These are phyloP conservation scores for Eospalax fontanierii DNA, from an alignment of 2,797 vertebrate genomes.

Conservation along the genomic window DNA sequence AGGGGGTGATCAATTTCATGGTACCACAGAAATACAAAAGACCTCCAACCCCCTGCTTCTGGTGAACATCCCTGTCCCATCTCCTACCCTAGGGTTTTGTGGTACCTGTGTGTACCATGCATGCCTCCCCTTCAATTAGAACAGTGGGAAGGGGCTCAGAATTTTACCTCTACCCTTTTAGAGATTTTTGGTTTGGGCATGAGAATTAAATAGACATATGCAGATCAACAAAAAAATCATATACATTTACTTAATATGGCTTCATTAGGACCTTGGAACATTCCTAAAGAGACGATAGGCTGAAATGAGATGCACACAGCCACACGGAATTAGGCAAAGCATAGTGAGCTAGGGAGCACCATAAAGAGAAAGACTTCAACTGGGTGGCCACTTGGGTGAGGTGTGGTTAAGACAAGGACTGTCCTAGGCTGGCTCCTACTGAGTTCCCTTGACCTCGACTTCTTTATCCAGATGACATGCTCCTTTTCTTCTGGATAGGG, in stretches of 20 bases:
- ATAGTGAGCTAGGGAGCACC: too few relatives aligned
- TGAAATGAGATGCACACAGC: background rate
- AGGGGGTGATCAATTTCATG: background rate
- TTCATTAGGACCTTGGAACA: background rate
- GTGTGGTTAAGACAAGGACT: background rate
- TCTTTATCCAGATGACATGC: background rate
- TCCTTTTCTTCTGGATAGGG: background rate
- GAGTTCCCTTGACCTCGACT: too few relatives aligned
- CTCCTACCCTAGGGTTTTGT: background rate
- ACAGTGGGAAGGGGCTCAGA: too few relatives aligned
- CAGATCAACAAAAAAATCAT: background rate
- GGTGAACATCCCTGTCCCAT: fast-evolving
- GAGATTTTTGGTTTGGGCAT: background rate
- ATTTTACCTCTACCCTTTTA: background rate
- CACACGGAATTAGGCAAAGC: background rate
- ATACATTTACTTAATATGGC: background rate
- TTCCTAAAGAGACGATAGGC: background rate
- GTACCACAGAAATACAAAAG: background rate
- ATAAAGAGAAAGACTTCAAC: too few relatives aligned
- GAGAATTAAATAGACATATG: background rate
- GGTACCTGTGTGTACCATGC: background rate
- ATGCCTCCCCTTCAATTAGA: background rate
- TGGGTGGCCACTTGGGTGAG: too few relatives aligned
- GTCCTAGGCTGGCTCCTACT: background rate
- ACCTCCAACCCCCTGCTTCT: background rate